Percentiles rank a stretch among this genome's conserved stretches.
Evolutionary conservation across 2,888 invertebrate genomes (phyloP).

Genomic region (Chrysomela aeneicollis): DNA sequence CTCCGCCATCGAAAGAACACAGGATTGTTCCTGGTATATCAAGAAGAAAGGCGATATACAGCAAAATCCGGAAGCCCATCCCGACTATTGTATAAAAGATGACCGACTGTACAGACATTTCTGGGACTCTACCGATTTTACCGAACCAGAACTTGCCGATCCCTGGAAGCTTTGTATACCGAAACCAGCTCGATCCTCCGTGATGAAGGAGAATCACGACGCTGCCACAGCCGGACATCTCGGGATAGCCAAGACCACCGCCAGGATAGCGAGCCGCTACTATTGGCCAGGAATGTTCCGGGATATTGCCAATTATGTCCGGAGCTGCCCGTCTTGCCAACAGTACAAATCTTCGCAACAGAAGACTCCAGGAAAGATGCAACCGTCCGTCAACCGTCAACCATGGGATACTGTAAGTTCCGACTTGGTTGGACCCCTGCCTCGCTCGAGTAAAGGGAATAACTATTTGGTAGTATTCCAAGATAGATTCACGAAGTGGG

Average conservation of each 20-base stretch:
- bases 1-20: background rate
- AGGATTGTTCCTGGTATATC: slow-evolving; percentile 3
- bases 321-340: slow-evolving; percentile 42
- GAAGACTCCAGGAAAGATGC: slow-evolving; percentile 39
- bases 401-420: slow-evolving; percentile 14
- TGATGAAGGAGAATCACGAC: slow-evolving; percentile 20
- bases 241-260: slow-evolving; percentile 26
- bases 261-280: slow-evolving; percentile 39
- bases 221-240: slow-evolving; percentile 28
- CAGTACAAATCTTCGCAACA: slow-evolving; percentile 38
- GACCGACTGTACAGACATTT: slow-evolving; percentile 21
- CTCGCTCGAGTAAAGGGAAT: slow-evolving; percentile 24
- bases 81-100: slow-evolving; percentile 14
- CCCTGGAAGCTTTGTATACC: slow-evolving; percentile 29
- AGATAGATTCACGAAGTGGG: slow-evolving; percentile 40
- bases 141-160: slow-evolving; percentile 18
- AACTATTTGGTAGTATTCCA: slow-evolving; percentile 35
- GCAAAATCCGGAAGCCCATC: background rate
- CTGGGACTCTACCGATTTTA: slow-evolving; percentile 14
- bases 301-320: slow-evolving; percentile 43
- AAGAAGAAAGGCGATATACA: background rate
- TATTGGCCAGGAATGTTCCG: slow-evolving; percentile 48
- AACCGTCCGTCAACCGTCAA: background rate
- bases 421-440: slow-evolving; percentile 24
- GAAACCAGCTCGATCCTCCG: background rate